These are phyloP conservation scores for Arenicola marina DNA, from an alignment of 2,888 invertebrate species.

Conservation along the genomic window DNA sequence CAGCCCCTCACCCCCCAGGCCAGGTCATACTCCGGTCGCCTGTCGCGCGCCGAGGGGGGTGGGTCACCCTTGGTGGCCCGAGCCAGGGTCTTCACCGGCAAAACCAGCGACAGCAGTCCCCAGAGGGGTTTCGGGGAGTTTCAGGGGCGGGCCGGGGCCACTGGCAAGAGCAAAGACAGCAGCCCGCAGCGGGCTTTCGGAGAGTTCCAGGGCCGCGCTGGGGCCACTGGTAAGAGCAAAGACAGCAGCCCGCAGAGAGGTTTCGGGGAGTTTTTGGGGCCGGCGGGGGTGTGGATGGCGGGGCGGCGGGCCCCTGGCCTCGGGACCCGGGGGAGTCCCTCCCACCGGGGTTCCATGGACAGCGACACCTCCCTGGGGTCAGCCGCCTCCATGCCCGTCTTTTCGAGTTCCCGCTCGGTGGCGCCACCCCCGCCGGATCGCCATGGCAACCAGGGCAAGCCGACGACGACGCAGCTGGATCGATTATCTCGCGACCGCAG, in stretches of 20 bases:
- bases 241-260: not conserved
- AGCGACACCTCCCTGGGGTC: not conserved
- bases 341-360: no score
- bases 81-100: no score
- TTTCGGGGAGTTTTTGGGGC: not conserved
- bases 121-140: not conserved
- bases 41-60: not conserved
- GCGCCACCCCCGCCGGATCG: no score
- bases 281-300: not conserved
- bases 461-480: no score
- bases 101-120: not conserved
- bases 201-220: not conserved
- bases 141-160: no score
- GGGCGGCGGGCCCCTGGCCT: no score
- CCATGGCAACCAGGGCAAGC: no score
- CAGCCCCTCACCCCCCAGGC: not conserved
- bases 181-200: not conserved
- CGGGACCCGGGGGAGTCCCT: not conserved
- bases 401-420: not conserved
- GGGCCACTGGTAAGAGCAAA: not conserved
- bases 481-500: not conserved
- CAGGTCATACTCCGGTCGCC: not conserved
- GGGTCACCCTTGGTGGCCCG: no score
- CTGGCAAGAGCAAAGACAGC: not conserved
- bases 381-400: not conserved